phyloP scores from a whole-genome alignment of 2,113 vertebrate genomes.

The Origma solitaria region DNA sequence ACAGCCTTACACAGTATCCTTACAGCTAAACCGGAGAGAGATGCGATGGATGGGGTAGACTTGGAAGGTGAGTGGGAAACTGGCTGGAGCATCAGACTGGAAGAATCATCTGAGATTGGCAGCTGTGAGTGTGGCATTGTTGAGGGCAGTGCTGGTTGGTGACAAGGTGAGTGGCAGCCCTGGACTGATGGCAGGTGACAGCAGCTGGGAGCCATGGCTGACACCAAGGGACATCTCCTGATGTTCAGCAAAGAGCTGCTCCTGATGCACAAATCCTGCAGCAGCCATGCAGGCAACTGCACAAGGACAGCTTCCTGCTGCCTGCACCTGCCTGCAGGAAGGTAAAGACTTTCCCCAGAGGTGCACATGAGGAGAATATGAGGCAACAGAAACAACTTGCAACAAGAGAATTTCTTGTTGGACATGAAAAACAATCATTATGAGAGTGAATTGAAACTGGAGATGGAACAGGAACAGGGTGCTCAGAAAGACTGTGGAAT shows the following conservation, averaged over 20 bases:
- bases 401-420: neutral
- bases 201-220: neutral
- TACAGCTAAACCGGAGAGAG: neutral
- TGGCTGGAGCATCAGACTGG: neutral
- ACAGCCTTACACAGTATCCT: neutral
- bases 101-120: neutral
- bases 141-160: neutral
- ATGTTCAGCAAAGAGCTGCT: neutral
- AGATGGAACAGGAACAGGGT: neutral
- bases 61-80: neutral
- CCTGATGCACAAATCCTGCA: neutral
- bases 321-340: neutral
- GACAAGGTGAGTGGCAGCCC: neutral
- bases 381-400: neutral
- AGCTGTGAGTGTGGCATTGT: neutral
- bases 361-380: neutral
- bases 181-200: neutral
- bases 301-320: neutral
- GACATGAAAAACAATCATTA: neutral
- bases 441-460: neutral
- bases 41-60: neutral
- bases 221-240: rapidly evolving
- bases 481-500: neutral
- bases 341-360: neutral
- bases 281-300: no score